Percentiles rank a stretch among this genome's conserved stretches.
Evolutionary conservation across 2,888 invertebrate genomes (phyloP).

Genomic region (Agapostemon virescens): DNA sequence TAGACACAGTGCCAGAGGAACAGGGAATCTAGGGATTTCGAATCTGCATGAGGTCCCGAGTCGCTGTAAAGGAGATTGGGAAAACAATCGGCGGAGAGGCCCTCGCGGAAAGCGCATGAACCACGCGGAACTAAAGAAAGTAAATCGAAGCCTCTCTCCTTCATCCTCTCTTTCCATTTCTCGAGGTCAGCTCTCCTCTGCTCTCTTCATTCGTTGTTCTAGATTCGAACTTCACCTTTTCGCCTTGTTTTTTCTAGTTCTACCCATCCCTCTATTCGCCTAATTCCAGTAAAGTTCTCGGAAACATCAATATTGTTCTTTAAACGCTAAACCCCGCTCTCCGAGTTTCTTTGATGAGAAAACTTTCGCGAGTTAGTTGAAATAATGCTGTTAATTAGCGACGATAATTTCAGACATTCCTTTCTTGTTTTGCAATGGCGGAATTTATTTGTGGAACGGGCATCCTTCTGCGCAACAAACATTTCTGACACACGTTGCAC

Average conservation of each 20-base stretch:
- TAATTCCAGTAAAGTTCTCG: constrained; percentile 59
- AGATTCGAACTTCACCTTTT: constrained; percentile 35
- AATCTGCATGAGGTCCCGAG: constrained; percentile 62
- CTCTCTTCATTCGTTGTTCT: constrained; percentile 28
- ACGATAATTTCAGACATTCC: neutral
- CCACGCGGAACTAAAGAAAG: constrained; percentile 20
- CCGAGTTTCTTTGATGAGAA: constrained; percentile 8
- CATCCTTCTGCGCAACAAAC: neutral
- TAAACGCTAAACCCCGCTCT: constrained; percentile 36
- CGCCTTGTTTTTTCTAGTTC: constrained; percentile 16
- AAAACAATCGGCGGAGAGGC: constrained; percentile 67
- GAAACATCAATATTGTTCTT: constrained; percentile 71
- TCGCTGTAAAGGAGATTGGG: constrained; percentile 62
- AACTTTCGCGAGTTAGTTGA: neutral
- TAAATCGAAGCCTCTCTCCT: constrained; percentile 25
- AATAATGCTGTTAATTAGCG: constrained; percentile 33
- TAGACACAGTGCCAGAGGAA: constrained; percentile 11
- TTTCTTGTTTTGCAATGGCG: neutral
- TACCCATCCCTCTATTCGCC: constrained; percentile 31
- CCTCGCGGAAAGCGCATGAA: constrained; percentile 33
- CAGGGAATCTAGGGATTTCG: constrained; percentile 34
- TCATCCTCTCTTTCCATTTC: neutral
- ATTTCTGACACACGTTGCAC: neutral
- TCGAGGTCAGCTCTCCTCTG: neutral
- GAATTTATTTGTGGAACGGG: neutral